Evolutionary conservation across 2,888 invertebrate genomes (phyloP).

Genomic region (Pelosia muscerda): DNA sequence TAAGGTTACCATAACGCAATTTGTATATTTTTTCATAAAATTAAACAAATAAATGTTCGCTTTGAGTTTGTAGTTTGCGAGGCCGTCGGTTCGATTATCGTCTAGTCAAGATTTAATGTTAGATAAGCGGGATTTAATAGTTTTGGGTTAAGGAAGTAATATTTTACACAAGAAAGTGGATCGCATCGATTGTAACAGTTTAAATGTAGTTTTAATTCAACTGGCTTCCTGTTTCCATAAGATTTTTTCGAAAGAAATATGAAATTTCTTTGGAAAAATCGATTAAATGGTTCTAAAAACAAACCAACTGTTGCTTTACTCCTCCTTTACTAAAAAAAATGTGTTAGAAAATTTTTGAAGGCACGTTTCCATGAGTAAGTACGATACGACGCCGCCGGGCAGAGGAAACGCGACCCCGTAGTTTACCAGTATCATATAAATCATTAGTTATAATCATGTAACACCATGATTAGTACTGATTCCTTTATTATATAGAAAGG

Average conservation of each 20-base stretch:
- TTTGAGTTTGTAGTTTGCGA: slow-evolving; percentile 62
- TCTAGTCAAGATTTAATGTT: slow-evolving; percentile 80
- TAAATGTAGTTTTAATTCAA: slow-evolving; percentile 54
- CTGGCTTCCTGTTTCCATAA: slow-evolving; percentile 59
- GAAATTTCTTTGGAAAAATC: slow-evolving; percentile 47
- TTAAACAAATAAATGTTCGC: slow-evolving; percentile 62
- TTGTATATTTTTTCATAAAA: slow-evolving; percentile 83
- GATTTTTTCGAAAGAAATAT: slow-evolving; percentile 51
- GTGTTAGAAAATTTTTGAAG: slow-evolving; percentile 18
- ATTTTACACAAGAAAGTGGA: slow-evolving; percentile 57
- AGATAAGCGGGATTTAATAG: slow-evolving; percentile 64
- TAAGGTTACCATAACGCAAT: slow-evolving; percentile 75
- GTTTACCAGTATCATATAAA: slow-evolving; percentile 26
- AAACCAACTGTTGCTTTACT: slow-evolving; percentile 36
- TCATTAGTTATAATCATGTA: slow-evolving; percentile 46
- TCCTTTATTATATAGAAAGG: slow-evolving; percentile 60
- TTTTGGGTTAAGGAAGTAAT: slow-evolving; percentile 62
- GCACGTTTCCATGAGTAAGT: slow-evolving; percentile 42
- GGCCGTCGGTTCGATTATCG: slow-evolving; percentile 65
- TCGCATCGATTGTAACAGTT: slow-evolving; percentile 57
- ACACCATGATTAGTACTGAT: slow-evolving; percentile 62
- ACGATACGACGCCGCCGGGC: slow-evolving; percentile 33
- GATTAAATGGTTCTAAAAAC: slow-evolving; percentile 19
- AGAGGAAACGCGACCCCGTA: slow-evolving; percentile 50
- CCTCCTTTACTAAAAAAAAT: slow-evolving; percentile 18